Evolutionary conservation across 2,113 vertebrate genomes (phyloP).

Genomic region (Maylandia zebra): DNA sequence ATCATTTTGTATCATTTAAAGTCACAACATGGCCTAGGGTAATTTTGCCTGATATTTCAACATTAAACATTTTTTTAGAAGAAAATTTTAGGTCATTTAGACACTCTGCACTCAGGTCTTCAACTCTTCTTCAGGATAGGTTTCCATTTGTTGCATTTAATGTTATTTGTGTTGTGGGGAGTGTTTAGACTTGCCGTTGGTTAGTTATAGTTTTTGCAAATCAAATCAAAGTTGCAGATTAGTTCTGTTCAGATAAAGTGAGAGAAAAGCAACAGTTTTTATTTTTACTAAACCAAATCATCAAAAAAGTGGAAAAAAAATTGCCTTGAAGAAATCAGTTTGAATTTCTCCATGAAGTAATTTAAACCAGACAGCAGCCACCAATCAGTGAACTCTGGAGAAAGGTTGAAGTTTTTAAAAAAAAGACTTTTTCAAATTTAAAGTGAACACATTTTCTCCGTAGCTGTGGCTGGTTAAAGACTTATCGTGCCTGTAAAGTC

Average conservation of each 20-base stretch:
- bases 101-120: background rate
- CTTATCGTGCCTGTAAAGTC: background rate
- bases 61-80: background rate
- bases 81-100: background rate
- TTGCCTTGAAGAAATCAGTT: background rate
- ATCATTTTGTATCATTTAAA: constrained; percentile 79
- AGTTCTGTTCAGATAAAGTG: background rate
- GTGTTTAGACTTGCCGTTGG: background rate
- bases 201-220: background rate
- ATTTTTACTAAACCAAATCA: background rate
- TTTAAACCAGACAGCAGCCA: background rate
- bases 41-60: constrained; percentile 54
- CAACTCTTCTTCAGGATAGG: background rate
- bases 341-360: background rate
- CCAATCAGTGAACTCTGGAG: background rate
- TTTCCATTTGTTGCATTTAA: constrained; percentile 37
- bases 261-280: background rate
- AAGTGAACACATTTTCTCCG: background rate
- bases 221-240: background rate
- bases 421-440: background rate
- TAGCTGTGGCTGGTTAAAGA: background rate
- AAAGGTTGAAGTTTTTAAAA: background rate
- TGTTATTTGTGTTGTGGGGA: background rate
- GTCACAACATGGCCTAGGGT: constrained; percentile 83
- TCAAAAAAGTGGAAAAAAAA: background rate